Percentiles rank a stretch among this genome's conserved stretches.
Conservation (phyloP, 2,797 vertebrate species). For the Adrianichthys oophorus region DNA sequence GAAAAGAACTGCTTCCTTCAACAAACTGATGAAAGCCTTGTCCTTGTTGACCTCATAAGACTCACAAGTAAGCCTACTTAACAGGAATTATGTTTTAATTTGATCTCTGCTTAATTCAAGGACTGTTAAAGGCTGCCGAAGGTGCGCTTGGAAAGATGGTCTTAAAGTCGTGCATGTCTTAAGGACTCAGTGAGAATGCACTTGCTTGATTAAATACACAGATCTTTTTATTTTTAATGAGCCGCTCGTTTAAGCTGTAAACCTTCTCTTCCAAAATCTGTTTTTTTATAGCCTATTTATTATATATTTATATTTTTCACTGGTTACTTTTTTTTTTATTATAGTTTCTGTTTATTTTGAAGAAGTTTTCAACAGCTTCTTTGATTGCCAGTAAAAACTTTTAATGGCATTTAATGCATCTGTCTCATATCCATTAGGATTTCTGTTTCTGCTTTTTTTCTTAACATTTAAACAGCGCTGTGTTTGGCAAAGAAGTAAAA, state of each 20-base stretch:
- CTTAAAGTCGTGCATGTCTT: not conserved
- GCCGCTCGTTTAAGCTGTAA: not conserved
- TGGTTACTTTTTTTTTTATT: too few relatives aligned
- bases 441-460: too few relatives aligned
- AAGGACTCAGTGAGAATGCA: not conserved
- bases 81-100: constrained; percentile 12
- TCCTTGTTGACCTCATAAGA: constrained; percentile 14
- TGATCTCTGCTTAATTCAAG: not conserved
- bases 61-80: constrained; percentile 5
- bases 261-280: too few relatives aligned
- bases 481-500: too few relatives aligned
- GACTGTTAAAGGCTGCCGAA: not conserved
- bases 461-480: too few relatives aligned
- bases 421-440: too few relatives aligned
- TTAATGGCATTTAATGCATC: too few relatives aligned
- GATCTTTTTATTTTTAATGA: not conserved
- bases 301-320: too few relatives aligned
- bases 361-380: too few relatives aligned
- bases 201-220: not conserved
- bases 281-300: too few relatives aligned
- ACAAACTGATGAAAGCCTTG: constrained; percentile 11
- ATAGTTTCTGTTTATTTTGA: too few relatives aligned
- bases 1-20: constrained; percentile 4
- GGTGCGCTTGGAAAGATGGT: not conserved
- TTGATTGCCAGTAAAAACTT: too few relatives aligned